Percentiles rank a stretch among this genome's conserved stretches.
Evolutionary conservation across 1,140 invertebrate species (phyloP).

Genomic region (Magallana gigas): DNA sequence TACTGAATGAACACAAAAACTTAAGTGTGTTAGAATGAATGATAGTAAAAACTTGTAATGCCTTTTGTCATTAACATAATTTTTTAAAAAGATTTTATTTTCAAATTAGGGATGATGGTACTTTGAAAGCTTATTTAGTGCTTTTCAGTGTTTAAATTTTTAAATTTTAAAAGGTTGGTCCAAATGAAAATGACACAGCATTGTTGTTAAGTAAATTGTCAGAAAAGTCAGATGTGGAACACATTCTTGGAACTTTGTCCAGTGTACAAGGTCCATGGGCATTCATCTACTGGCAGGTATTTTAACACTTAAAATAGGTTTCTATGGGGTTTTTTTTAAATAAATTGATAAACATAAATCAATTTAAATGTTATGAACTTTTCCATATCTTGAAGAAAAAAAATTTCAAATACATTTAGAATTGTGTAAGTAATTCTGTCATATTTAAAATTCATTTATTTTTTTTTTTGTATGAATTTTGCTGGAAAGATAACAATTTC

Average conservation of each 20-base stretch:
- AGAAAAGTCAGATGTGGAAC: constrained; percentile 64
- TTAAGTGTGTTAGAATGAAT: background rate
- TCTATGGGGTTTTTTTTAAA: too few relatives aligned
- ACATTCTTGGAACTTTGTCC: constrained; percentile 80
- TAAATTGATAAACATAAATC: too few relatives aligned
- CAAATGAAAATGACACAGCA: constrained; percentile 73
- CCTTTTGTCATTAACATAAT: background rate
- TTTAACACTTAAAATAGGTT: background rate
- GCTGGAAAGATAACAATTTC: too few relatives aligned
- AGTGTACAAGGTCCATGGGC: constrained; percentile 90
- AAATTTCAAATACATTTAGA: too few relatives aligned
- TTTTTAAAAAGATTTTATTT: background rate
- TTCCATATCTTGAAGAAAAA: too few relatives aligned
- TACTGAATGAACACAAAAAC: too few relatives aligned
- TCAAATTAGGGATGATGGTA: too few relatives aligned
- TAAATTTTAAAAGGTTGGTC: constrained; percentile 60
- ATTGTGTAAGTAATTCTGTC: too few relatives aligned
- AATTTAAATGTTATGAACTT: too few relatives aligned
- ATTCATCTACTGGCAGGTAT: constrained; percentile 87
- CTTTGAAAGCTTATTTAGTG: background rate
- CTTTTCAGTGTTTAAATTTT: constrained; percentile 2
- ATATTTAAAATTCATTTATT: too few relatives aligned
- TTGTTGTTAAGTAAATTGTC: constrained; percentile 67
- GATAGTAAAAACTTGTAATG: background rate
- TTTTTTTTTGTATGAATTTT: too few relatives aligned